Percentiles rank a stretch among this genome's conserved stretches.
Conservation (phyloP, 2,797 vertebrate genomes). For the Myotis daubentonii region DNA sequence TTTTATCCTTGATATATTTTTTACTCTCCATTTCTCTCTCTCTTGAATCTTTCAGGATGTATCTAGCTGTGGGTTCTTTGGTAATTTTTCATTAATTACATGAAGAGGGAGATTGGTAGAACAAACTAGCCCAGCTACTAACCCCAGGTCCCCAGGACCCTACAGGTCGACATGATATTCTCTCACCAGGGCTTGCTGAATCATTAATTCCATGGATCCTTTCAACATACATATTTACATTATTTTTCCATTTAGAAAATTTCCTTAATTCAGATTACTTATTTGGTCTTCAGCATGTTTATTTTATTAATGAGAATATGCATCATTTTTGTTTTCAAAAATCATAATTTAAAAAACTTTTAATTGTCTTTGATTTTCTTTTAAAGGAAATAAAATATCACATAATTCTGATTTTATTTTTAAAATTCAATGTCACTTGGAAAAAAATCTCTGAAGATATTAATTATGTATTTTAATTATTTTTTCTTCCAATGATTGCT, state of each 20-base stretch:
- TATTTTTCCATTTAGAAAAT: constrained; percentile 4
- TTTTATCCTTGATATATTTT: background rate
- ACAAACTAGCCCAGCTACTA: background rate
- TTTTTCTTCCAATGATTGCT: background rate
- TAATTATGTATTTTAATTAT: constrained; percentile 30
- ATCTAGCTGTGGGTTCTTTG: background rate
- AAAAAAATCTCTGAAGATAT: constrained; percentile 33
- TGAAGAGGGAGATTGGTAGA: background rate
- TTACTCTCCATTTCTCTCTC: background rate
- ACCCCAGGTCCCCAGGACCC: too few relatives aligned
- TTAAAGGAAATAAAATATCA: background rate
- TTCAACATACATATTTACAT: background rate
- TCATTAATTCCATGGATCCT: background rate
- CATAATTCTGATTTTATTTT: background rate
- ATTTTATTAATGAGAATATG: background rate
- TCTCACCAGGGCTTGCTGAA: too few relatives aligned
- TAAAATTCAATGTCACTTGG: background rate
- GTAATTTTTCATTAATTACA: background rate
- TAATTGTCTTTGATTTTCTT: background rate
- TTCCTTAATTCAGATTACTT: background rate
- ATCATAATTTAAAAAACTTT: background rate
- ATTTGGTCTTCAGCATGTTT: background rate
- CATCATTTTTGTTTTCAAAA: background rate
- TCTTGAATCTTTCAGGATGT: background rate
- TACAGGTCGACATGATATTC: too few relatives aligned